Conservation (phyloP, 2,888 invertebrate genomes). For the Perithous albicinctus region DNA sequence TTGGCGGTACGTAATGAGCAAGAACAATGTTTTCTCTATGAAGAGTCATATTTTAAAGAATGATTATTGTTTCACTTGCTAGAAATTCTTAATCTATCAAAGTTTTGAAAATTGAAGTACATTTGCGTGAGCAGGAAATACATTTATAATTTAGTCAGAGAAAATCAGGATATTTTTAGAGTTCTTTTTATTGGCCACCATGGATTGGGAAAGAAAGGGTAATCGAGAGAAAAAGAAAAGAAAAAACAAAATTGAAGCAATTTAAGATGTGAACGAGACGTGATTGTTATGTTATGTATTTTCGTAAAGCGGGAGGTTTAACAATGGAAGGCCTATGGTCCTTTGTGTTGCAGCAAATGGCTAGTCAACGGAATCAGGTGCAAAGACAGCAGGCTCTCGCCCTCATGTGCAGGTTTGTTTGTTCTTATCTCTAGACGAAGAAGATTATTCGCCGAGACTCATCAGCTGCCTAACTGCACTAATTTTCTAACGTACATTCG, state of each 20-base stretch:
- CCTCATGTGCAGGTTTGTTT: constrained; percentile 94
- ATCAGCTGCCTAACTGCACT: neutral
- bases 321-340: constrained; percentile 84
- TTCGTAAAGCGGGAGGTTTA: constrained; percentile 79
- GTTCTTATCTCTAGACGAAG: constrained; percentile 73
- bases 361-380: constrained; percentile 94
- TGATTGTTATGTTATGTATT: constrained; percentile 16
- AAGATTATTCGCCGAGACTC: neutral
- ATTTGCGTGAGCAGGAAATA: too few species aligned
- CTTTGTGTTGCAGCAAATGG: constrained; percentile 91
- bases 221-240: neutral
- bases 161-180: too few species aligned
- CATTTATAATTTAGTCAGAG: too few species aligned
- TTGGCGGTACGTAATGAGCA: too few species aligned
- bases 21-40: too few species aligned
- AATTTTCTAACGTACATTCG: neutral
- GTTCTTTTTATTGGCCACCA: too few species aligned
- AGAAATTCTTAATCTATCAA: too few species aligned
- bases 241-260: constrained; percentile 25
- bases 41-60: too few species aligned
- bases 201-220: neutral
- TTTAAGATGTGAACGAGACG: constrained; percentile 68
- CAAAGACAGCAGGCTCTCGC: constrained; percentile 96
- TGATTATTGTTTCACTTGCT: too few species aligned
- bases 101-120: too few species aligned